These are phyloP conservation scores for Ecliptopera silaceata DNA, from an alignment of 2,888 invertebrate species.

Conservation along the genomic window DNA sequence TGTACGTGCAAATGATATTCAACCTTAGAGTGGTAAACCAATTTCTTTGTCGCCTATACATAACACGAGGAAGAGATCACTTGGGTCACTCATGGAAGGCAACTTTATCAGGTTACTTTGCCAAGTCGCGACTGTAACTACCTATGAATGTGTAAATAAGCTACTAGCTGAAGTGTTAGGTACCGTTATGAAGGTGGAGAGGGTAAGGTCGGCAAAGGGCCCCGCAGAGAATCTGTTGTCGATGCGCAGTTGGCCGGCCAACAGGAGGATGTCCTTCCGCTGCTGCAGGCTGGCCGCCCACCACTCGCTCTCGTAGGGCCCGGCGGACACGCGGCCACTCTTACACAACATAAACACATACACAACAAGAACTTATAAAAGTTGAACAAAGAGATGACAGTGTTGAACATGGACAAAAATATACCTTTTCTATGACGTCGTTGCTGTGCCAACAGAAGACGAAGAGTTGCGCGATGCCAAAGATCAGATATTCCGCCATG, in stretches of 20 bases:
- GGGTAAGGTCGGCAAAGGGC: slow-evolving; percentile 66
- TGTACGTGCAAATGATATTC: no score
- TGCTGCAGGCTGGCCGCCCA: slow-evolving; percentile 49
- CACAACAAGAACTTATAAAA: no score
- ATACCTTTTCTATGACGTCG: slow-evolving; percentile 52
- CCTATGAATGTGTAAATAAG: no score
- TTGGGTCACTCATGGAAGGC: no score
- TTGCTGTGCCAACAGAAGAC: slow-evolving; percentile 76
- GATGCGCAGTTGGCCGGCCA: slow-evolving; percentile 61
- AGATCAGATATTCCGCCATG: slow-evolving; percentile 67
- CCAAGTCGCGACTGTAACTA: no score
- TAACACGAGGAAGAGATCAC: no score
- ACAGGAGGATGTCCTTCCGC: slow-evolving; percentile 48
- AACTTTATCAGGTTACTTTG: no score
- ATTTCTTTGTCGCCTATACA: no score
- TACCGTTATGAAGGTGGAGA: slow-evolving; percentile 62
- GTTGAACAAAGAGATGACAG: no score
- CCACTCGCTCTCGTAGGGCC: slow-evolving; percentile 71
- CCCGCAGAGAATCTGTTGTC: slow-evolving; percentile 64
- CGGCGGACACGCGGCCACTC: slow-evolving; percentile 56
- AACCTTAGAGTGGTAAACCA: no score
- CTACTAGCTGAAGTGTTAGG: no score
- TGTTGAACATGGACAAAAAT: no score
- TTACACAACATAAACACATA: slow-evolving; percentile 35
- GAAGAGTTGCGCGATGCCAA: slow-evolving; percentile 68